These are phyloP conservation scores for Protonibea diacanthus DNA, from an alignment of 2,797 vertebrate species.

Conservation along the genomic window DNA sequence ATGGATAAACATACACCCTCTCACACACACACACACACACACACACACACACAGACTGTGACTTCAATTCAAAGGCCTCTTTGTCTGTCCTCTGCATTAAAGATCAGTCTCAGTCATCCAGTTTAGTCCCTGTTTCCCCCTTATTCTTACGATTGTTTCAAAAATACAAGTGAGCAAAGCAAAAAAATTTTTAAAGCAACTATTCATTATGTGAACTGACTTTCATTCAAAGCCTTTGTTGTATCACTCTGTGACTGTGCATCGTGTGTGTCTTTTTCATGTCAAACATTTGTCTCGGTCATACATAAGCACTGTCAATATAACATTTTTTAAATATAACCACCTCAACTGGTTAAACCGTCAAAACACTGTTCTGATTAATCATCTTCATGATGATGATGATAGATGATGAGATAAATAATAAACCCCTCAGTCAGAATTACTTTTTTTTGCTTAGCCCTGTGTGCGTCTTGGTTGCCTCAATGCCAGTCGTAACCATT, in stretches of 20 bases:
- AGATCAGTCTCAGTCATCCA: not conserved
- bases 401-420: too few relatives aligned
- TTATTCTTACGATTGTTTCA: not conserved
- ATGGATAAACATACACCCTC: not conserved
- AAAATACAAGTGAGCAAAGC: not conserved
- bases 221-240: not conserved
- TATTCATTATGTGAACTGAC: not conserved
- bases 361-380: too few relatives aligned
- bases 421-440: too few relatives aligned
- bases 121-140: not conserved
- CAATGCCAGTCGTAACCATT: too few relatives aligned
- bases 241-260: not conserved
- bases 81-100: not conserved
- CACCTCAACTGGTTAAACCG: too few relatives aligned
- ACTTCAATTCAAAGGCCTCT: not conserved
- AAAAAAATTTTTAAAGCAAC: not conserved
- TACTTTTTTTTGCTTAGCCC: too few relatives aligned
- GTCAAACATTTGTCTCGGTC: not conserved
- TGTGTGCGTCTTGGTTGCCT: too few relatives aligned
- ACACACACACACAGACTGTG: slow-evolving; percentile 10
- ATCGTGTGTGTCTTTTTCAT: not conserved
- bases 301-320: too few relatives aligned
- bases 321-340: too few relatives aligned
- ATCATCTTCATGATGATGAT: too few relatives aligned
- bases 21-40: not conserved